These are phyloP conservation scores for Ginglymostoma cirratum DNA, from an alignment of 2,113 vertebrate genomes.

Conservation along the genomic window DNA sequence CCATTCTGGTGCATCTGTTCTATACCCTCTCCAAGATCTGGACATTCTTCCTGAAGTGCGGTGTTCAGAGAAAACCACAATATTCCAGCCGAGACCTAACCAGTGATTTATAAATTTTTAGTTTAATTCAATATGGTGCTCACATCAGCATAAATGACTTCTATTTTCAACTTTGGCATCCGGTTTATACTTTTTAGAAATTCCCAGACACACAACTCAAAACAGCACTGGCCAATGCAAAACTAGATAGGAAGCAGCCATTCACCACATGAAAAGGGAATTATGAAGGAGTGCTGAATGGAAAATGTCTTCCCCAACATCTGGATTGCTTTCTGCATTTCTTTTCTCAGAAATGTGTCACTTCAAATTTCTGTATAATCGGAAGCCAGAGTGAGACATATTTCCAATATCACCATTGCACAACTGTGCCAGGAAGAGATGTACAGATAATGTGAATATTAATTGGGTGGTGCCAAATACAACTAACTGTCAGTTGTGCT, in stretches of 20 bases:
- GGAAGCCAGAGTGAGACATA: neutral
- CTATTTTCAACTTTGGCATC: slow-evolving; percentile 11
- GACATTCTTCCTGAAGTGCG: neutral
- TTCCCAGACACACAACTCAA: slow-evolving; percentile 1
- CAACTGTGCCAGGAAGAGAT: neutral
- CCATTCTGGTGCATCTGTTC: neutral
- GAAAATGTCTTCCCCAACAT: neutral
- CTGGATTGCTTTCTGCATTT: neutral
- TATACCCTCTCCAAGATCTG: too few species aligned
- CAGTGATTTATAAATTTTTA: neutral
- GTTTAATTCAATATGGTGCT: neutral
- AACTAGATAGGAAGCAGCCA: neutral
- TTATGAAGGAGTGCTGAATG: neutral
- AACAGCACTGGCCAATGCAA: neutral
- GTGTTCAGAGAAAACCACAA: neutral
- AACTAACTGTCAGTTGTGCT: neutral
- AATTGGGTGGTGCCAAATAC: neutral
- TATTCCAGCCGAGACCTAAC: neutral
- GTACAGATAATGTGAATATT: neutral
- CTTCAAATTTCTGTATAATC: neutral
- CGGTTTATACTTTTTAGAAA: neutral
- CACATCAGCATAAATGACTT: neutral
- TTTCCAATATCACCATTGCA: neutral
- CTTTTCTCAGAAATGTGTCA: neutral
- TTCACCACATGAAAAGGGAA: neutral